Evolutionary conservation across 92 coral and sea anemone species (phyloP).

Genomic region (Siderastrea siderea): DNA sequence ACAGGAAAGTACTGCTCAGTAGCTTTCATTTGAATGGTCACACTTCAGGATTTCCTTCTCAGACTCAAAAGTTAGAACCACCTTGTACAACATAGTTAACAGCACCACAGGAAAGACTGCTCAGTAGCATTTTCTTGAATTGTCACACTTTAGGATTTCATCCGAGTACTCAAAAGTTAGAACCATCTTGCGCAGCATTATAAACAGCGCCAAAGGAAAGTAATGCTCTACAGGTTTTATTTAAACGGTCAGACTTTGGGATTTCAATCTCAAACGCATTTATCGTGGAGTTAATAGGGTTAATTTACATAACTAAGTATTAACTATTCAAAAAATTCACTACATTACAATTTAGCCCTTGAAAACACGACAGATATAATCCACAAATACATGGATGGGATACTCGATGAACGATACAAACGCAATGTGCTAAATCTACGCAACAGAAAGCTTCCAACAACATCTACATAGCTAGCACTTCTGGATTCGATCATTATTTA

Average conservation of each 20-base stretch:
- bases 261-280: too few relatives aligned
- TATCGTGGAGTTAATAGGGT: too few relatives aligned
- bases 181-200: neutral
- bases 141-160: neutral
- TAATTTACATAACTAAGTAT: neutral
- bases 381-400: neutral
- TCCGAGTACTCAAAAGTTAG: neutral
- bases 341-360: neutral
- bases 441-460: neutral
- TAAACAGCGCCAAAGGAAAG: too few relatives aligned
- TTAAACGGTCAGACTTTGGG: too few relatives aligned
- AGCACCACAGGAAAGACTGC: neutral
- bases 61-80: neutral
- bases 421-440: neutral
- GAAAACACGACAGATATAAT: neutral
- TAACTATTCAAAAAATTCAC: conserved; percentile 1
- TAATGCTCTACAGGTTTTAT: too few relatives aligned
- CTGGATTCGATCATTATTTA: neutral
- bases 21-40: too few relatives aligned
- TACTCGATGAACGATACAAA: neutral
- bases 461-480: neutral
- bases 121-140: neutral
- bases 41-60: neutral
- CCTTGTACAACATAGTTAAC: neutral
- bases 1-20: too few relatives aligned